Conservation (phyloP, 2,113 vertebrate species). For the Cavia porcellus region DNA sequence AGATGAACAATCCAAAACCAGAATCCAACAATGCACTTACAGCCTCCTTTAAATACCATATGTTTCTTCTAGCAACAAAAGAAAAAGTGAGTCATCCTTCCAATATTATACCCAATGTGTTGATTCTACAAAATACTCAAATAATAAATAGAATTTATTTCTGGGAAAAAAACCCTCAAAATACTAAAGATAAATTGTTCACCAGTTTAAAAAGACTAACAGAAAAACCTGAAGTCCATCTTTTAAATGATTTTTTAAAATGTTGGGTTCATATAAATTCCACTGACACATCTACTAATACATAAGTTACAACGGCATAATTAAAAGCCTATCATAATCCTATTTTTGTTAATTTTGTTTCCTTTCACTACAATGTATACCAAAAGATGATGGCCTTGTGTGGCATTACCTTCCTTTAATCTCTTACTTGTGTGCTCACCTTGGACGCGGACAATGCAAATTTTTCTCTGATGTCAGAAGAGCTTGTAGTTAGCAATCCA, state of each 20-base stretch:
- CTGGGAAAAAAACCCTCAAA: background rate
- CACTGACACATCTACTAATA: background rate
- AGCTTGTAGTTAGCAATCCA: background rate
- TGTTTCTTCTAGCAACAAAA: slow-evolving; percentile 15
- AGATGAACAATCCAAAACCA: background rate
- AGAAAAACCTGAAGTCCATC: background rate
- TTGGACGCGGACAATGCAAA: background rate
- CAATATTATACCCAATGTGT: background rate
- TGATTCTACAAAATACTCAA: slow-evolving; percentile 44
- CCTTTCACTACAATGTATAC: slow-evolving; percentile 27
- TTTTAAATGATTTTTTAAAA: slow-evolving; percentile 11
- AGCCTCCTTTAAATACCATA: background rate
- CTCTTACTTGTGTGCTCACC: slow-evolving; percentile 29
- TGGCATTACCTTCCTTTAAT: slow-evolving; percentile 49
- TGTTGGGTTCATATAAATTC: background rate
- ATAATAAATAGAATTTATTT: background rate
- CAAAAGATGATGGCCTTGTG: slow-evolving; percentile 34
- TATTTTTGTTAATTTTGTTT: slow-evolving; percentile 42
- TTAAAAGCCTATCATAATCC: background rate
- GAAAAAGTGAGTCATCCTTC: background rate
- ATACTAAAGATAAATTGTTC: background rate
- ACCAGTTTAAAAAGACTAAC: background rate
- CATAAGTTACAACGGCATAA: background rate
- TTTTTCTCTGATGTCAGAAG: slow-evolving; percentile 32
- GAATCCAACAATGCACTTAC: background rate